Base-by-base conservation (phyloP, 2,888 invertebrate species). In the Caenorhabditis becei region DNA sequence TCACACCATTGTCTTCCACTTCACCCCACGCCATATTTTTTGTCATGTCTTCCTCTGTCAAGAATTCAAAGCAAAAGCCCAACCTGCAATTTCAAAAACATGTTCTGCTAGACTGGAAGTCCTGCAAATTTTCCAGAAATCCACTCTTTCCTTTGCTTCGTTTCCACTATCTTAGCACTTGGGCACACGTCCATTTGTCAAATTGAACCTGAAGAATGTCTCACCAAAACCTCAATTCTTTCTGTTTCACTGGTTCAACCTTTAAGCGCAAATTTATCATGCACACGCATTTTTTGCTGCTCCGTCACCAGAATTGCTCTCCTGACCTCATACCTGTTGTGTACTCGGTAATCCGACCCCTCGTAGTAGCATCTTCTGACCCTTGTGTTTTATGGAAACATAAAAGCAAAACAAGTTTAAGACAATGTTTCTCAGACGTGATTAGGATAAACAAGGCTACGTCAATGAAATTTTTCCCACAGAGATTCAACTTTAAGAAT, bases 1-100 rank as follows among this genome's bases (percentile, higher is more conserved):
- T 63, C 62, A 63, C 56, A 49, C 72, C 58, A 72, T 72, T 72
- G 72, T 72, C 72, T 72, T 71, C 53, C 58, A 35, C 41, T 58
- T 58, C 58, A 53, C 24, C 70, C 71, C 61, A 59, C 70, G 51
- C 70, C 35, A 69, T 35, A 23, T 28, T 58, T 41, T 69, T 49
- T 61, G 20, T 51, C 47, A 35, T 59, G 49, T 49, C 26, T 7
- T 41, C 44, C 44, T 41, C 62, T 26, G 32, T 70, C 26, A 51
- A 32, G 49, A 51, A 26, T 35, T 35, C 41, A 69, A 41, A 41
- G n/a, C 47, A 18, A n/a, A 5, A 41, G 11, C n/a, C 47, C 35
- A 47, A 66, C 16, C 54, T 23, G 53, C 37, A 16, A 53, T 44
- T 53, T 5, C 7, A 14, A 54, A 59, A 69, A 49, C 49, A 37